A percentile compares a stretch with the other conserved stretches of the same genome.
Evolutionary conservation across 2,113 vertebrate genomes (phyloP).

Genomic region (Poecile atricapillus): DNA sequence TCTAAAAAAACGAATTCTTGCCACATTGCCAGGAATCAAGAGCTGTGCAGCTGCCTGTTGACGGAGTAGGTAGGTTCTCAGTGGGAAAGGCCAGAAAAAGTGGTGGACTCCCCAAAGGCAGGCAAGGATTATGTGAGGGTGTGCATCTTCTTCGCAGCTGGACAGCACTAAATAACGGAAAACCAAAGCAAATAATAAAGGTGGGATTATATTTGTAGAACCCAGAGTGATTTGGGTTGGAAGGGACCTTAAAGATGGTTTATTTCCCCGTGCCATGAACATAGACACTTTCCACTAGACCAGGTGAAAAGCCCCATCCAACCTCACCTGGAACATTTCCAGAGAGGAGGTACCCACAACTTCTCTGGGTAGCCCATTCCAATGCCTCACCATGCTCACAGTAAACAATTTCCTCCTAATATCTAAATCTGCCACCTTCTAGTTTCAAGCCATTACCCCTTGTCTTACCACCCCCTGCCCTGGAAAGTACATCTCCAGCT

Average conservation of each 20-base stretch:
- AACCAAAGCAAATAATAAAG: neutral
- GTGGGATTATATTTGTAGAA: neutral
- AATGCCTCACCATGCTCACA: accelerated
- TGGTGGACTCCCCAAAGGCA: neutral
- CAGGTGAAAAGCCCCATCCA: neutral
- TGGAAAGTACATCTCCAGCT: neutral
- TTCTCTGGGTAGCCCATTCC: neutral
- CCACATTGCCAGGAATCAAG: neutral
- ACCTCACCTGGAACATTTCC: neutral
- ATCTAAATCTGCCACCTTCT: neutral
- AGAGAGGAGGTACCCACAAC: neutral
- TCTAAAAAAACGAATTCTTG: neutral
- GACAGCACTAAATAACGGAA: neutral
- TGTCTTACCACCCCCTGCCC: neutral
- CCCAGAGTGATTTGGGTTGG: neutral
- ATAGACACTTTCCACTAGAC: neutral
- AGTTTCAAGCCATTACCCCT: neutral
- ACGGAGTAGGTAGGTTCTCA: neutral
- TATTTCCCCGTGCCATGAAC: neutral
- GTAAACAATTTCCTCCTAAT: neutral
- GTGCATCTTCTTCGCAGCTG: neutral
- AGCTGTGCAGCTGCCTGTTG: neutral
- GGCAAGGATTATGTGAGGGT: accelerated
- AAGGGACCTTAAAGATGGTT: neutral
- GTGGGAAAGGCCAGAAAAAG: neutral